A percentile compares a stretch with the other conserved stretches of the same genome.
Conservation (phyloP, 2,797 vertebrate genomes). For the Linurgus olivaceus region DNA sequence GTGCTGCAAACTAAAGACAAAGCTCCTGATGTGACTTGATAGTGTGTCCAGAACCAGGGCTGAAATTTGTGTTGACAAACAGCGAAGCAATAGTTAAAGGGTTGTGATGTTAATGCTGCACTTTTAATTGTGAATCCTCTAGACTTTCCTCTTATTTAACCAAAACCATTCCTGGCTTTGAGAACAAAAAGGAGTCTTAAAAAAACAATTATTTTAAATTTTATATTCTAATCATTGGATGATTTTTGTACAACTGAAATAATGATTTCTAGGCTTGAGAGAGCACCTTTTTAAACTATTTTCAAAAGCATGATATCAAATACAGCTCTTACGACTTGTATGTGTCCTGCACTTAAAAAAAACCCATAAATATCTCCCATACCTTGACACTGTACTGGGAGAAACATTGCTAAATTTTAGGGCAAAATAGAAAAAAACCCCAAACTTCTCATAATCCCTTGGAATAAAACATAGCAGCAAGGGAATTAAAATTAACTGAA, state of each 20-base stretch:
- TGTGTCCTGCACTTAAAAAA: fast-evolving
- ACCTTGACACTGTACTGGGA: neutral
- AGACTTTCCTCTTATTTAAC: neutral
- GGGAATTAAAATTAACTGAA: neutral
- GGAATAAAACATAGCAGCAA: neutral
- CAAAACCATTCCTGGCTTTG: neutral
- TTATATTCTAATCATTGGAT: neutral
- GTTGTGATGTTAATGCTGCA: neutral
- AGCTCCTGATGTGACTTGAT: neutral
- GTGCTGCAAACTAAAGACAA: neutral
- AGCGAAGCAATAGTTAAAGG: neutral
- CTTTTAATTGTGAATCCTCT: neutral
- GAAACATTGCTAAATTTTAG: neutral
- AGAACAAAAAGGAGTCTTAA: neutral
- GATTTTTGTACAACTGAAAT: neutral
- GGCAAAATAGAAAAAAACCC: fast-evolving
- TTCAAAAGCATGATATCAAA: neutral
- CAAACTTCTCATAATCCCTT: neutral
- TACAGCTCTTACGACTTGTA: neutral
- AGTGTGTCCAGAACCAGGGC: neutral
- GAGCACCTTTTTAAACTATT: neutral
- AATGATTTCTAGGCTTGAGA: neutral
- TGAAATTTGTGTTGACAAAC: neutral
- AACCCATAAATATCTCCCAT: fast-evolving
- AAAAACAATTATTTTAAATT: neutral